These are phyloP conservation scores for Uloborus plumipes DNA, from an alignment of 2,888 invertebrate species.

Conservation along the genomic window DNA sequence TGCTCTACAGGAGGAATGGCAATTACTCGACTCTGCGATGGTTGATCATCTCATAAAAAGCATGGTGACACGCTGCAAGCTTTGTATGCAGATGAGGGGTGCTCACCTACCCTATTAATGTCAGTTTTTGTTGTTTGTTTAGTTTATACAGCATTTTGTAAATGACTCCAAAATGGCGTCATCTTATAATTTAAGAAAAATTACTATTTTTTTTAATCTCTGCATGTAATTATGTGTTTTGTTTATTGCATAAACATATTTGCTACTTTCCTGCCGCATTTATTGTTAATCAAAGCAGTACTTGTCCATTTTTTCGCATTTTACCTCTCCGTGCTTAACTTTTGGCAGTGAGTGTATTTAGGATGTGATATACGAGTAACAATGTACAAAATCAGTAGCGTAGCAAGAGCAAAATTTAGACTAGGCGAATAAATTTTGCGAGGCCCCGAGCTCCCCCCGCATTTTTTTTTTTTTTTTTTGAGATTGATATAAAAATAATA, in stretches of 20 bases:
- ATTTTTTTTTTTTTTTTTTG: no score
- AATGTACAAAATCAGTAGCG: no score
- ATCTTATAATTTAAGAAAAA: not conserved
- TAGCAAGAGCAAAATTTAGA: no score
- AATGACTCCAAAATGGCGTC: not conserved
- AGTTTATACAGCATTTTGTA: not conserved
- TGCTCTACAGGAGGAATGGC: constrained; percentile 16
- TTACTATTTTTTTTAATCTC: not conserved
- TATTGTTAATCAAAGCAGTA: not conserved
- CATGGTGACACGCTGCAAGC: not conserved
- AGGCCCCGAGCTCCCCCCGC: no score
- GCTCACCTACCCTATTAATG: constrained; percentile 8
- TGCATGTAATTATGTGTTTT: not conserved
- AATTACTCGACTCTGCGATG: not conserved
- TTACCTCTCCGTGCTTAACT: not conserved
- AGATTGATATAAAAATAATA: no score
- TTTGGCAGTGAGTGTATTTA: not conserved
- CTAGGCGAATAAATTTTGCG: no score
- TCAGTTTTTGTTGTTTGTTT: not conserved
- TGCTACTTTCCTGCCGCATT: not conserved
- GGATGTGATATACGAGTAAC: no score
- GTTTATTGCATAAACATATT: constrained; percentile 1
- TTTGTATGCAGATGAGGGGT: constrained; percentile 7
- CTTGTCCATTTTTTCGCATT: not conserved
- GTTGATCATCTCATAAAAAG: constrained; percentile 1